Conservation (phyloP, 2,888 invertebrate species). For the Melanotus villosus region DNA sequence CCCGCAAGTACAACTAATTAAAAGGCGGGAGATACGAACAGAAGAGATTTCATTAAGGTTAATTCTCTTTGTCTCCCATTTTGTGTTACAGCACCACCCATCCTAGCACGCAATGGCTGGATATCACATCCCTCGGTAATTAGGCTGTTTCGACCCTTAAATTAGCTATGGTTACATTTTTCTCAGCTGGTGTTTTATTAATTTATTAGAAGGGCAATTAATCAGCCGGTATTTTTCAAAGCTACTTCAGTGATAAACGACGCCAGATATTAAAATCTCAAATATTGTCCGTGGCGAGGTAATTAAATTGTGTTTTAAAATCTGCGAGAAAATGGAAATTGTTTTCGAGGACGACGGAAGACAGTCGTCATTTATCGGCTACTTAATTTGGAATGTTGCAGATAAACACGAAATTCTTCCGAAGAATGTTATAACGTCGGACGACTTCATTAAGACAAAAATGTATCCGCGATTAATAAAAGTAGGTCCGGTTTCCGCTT, state of each 20-base stretch:
- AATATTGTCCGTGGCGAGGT: constrained; percentile 14
- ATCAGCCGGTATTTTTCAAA: constrained; percentile 27
- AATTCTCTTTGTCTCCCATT: constrained; percentile 51
- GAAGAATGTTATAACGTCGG: constrained; percentile 5
- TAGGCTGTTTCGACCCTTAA: constrained; percentile 36
- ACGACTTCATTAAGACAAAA: constrained; percentile 27
- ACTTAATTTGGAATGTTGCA: constrained; percentile 21
- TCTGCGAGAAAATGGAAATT: neutral
- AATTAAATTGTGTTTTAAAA: constrained; percentile 26
- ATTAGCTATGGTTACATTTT: constrained; percentile 34
- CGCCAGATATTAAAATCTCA: constrained; percentile 26
- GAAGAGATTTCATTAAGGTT: constrained; percentile 59
- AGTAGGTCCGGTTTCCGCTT: constrained; percentile 49
- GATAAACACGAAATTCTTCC: constrained; percentile 17
- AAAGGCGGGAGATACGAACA: constrained; percentile 55
- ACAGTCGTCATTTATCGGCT: constrained; percentile 15
- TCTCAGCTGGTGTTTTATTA: constrained; percentile 25
- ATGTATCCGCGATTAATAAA: constrained; percentile 31
- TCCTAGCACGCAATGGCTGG: constrained; percentile 24
- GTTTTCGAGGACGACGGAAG: neutral
- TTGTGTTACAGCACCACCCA: constrained; percentile 14
- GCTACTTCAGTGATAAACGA: constrained; percentile 21
- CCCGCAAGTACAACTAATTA: constrained; percentile 51
- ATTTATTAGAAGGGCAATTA: constrained; percentile 33
- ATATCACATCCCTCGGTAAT: constrained; percentile 35